Base-by-base conservation (phyloP, 2,888 invertebrate species). In the Labia minor region DNA sequence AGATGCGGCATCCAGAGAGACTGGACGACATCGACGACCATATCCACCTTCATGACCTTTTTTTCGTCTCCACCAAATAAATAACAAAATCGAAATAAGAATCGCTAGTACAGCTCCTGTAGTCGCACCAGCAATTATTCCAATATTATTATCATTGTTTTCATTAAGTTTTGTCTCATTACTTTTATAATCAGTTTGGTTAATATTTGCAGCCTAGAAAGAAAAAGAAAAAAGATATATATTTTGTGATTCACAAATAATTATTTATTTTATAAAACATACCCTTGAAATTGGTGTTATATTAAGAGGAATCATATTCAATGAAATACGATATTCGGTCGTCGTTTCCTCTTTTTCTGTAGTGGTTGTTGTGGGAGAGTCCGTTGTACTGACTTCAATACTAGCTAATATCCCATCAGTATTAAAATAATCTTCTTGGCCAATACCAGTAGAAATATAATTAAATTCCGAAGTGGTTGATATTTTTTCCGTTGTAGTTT, bases 1-100 rank as follows among this genome's bases (percentile, higher is more conserved):
- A 4, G 93, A 92, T 21, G 92, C 89, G 76, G 91, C 93, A 74
- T 94, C 93, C 72, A 93, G 78, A 19, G 90, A 90, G 0, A 93
- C 92, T 0, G 93, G 93, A 0, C 90, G 89, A 74, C 93, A 94
- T 67, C 92, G 84, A 78, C 92, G 90, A 0, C 90, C 90, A 74
- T 92, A 92, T 10, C 49, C 49, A 14, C 49, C 49, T 16, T 49
- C 49, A 14, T 14, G 49, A 14, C 49, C 49, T 14, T 49, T 49
- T 11, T 16, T 11, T 49, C 49, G 4, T 49, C 49, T 49, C 49
- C 49, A 49, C 49, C 49, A 49, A 49, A 49, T 49, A 16, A 49
- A 49, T 16, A 16, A 11, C 49, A 49, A 49, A 11, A 49, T 16
- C 14, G 49, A 49, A 11, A 49, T n/a, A 4, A 49, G n/a, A 16